These are phyloP conservation scores for Zosterops pallidus DNA, from an alignment of 2,113 vertebrate genomes.

Conservation along the genomic window DNA sequence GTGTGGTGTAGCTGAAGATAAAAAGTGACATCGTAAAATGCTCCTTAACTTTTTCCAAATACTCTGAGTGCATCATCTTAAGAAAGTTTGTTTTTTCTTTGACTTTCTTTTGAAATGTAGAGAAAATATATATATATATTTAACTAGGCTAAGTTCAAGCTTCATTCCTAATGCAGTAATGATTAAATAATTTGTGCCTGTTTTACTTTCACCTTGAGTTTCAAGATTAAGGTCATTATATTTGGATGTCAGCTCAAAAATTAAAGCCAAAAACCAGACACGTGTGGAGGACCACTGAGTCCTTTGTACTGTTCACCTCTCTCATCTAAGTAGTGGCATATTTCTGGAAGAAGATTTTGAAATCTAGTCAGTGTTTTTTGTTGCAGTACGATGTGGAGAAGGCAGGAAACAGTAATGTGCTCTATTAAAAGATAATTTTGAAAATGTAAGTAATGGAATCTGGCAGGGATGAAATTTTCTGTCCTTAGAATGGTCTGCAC, in stretches of 20 bases:
- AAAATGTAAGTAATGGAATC: background rate
- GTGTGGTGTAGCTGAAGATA: background rate
- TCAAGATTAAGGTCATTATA: background rate
- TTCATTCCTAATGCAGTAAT: background rate
- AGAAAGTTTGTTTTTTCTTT: background rate
- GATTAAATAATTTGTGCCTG: background rate
- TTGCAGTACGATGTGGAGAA: background rate
- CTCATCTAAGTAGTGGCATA: background rate
- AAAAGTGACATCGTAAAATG: background rate
- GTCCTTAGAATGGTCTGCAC: background rate
- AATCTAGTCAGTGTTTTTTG: background rate
- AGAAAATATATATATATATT: background rate
- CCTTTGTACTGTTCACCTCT: background rate
- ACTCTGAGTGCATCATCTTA: background rate
- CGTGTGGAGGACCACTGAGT: background rate
- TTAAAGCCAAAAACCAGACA: background rate
- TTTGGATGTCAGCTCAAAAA: background rate
- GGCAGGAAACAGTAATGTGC: background rate
- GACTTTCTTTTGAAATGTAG: background rate
- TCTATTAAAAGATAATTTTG: background rate
- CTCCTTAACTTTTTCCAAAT: background rate
- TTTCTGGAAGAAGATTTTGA: background rate
- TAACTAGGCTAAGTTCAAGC: background rate
- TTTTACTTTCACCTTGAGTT: background rate
- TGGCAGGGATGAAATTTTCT: background rate